Percentiles rank a stretch among this genome's conserved stretches.
Conservation (phyloP, 2,797 vertebrate genomes). For the Scolopax bukidnonensis region DNA sequence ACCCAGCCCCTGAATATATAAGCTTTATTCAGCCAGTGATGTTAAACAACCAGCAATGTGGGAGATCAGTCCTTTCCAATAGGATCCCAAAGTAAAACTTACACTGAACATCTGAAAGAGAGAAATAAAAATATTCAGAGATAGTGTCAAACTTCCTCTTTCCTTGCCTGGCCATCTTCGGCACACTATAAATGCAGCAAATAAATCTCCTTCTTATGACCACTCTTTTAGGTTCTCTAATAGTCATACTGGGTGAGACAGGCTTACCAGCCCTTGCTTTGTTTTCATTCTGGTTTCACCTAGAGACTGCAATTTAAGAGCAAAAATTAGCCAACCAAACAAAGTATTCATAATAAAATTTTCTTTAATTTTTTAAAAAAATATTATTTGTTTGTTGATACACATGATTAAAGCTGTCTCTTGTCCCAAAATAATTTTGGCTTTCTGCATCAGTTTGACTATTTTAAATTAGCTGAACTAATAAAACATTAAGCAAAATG, state of each 20-base stretch:
- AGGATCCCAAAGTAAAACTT: background rate
- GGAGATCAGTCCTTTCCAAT: background rate
- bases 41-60: background rate
- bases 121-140: background rate
- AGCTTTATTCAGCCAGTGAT: background rate
- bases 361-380: background rate
- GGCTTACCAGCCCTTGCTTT: background rate
- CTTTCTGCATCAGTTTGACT: background rate
- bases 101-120: background rate
- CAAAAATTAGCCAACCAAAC: background rate
- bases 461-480: background rate
- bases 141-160: fast-evolving
- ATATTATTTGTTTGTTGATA: background rate
- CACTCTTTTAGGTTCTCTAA: background rate
- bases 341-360: background rate
- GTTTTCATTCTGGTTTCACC: background rate
- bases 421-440: background rate
- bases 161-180: background rate
- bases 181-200: background rate
- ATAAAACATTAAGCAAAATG: background rate
- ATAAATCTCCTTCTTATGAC: background rate
- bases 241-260: background rate
- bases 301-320: background rate
- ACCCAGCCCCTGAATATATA: fast-evolving
- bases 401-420: background rate